A percentile compares a stretch with the other conserved stretches of the same genome.
Conservation (phyloP, 2,113 vertebrate genomes). For the Lamprologus tigripictilis region DNA sequence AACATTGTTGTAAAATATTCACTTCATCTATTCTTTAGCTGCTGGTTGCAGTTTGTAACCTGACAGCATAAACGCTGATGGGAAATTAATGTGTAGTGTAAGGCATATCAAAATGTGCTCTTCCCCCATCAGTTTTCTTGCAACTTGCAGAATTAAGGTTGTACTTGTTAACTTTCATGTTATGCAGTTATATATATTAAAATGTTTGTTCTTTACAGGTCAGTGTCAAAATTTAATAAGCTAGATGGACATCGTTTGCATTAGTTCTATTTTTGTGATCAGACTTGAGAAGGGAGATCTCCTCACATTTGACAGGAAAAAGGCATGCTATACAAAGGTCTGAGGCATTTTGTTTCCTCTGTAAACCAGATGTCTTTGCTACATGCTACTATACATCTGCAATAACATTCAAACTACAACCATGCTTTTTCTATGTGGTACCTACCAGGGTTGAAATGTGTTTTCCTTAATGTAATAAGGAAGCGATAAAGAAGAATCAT, state of each 20-base stretch:
- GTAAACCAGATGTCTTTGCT: conserved; percentile 11
- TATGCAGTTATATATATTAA: not conserved
- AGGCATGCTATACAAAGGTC: not conserved
- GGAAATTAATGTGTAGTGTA: not conserved
- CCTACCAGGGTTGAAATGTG: not conserved
- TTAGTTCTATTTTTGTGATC: not conserved
- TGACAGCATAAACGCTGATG: not conserved
- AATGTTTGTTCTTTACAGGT: not conserved
- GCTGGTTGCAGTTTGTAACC: not conserved
- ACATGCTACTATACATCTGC: conserved; percentile 10
- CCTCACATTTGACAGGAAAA: not conserved
- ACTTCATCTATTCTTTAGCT: not conserved
- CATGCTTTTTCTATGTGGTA: not conserved
- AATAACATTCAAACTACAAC: not conserved
- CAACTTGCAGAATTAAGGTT: not conserved
- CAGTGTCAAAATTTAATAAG: not conserved
- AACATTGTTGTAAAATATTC: not conserved
- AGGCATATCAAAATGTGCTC: not conserved
- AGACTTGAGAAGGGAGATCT: not conserved
- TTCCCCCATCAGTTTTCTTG: not conserved
- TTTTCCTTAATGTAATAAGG: not conserved
- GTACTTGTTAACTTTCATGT: not conserved
- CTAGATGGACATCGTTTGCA: not conserved
- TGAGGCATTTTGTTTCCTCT: not conserved
- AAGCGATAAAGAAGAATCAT: not conserved